These are phyloP conservation scores for Austrolebias charrua DNA, from an alignment of 2,797 vertebrate species.

Conservation along the genomic window DNA sequence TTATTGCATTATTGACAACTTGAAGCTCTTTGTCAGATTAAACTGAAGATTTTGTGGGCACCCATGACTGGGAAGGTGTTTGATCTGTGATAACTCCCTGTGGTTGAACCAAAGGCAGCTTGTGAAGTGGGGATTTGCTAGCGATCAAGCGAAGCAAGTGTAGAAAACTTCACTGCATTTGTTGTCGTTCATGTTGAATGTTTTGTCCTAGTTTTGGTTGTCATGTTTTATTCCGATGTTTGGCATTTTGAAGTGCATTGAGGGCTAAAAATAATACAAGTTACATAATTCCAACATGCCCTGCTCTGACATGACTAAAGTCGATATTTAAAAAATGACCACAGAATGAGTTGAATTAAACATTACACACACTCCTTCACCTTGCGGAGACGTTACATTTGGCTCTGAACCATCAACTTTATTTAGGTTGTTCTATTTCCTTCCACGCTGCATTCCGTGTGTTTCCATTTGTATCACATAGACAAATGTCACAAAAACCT, in stretches of 20 bases:
- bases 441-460: slow-evolving; percentile 9
- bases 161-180: background rate
- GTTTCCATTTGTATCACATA: background rate
- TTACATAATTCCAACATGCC: background rate
- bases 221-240: background rate
- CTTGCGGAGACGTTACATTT: slow-evolving; percentile 20
- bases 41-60: slow-evolving; percentile 30
- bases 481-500: slow-evolving; percentile 5
- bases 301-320: background rate
- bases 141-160: background rate
- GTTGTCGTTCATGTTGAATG: background rate
- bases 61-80: slow-evolving; percentile 9
- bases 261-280: background rate
- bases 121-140: background rate
- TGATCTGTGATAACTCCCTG: slow-evolving; percentile 16
- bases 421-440: background rate
- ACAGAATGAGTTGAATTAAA: slow-evolving; percentile 45
- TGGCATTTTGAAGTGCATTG: background rate
- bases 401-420: slow-evolving; percentile 8
- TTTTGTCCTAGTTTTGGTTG: background rate
- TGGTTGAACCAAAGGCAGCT: slow-evolving; percentile 2
- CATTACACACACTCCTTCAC: slow-evolving; percentile 35
- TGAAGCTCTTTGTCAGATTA: slow-evolving; percentile 7
- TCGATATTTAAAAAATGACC: slow-evolving; percentile 18
- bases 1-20: slow-evolving; percentile 35